Conservation (phyloP, 35 echinoderm and acorn worm species). For the Eucidaris tribuloides region DNA sequence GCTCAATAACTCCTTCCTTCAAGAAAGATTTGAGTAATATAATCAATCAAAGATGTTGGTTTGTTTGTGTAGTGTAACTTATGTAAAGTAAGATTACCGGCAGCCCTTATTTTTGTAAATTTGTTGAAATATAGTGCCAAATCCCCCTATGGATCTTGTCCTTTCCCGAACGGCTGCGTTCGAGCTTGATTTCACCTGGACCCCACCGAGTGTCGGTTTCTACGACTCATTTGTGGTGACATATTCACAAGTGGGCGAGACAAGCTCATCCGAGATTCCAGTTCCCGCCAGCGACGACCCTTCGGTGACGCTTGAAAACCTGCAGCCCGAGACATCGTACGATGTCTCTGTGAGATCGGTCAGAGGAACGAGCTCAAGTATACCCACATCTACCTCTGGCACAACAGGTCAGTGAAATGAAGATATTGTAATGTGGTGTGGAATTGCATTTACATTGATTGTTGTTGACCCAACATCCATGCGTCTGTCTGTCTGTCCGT, state of each 20-base stretch:
- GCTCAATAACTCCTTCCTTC: too few relatives aligned
- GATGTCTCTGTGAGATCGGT: constrained; percentile 9
- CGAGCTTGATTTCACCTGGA: constrained; percentile 23
- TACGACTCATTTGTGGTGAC: constrained; percentile 15
- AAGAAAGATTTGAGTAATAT: too few relatives aligned
- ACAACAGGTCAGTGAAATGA: constrained; percentile 31
- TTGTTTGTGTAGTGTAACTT: too few relatives aligned
- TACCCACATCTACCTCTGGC: neutral
- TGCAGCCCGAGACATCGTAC: constrained; percentile 21
- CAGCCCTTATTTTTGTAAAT: too few relatives aligned
- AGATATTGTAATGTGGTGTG: too few relatives aligned
- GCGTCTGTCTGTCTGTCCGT: too few relatives aligned
- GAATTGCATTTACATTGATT: too few relatives aligned
- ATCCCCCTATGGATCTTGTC: neutral
- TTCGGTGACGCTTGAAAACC: neutral
- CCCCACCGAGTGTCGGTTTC: neutral
- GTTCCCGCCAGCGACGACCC: neutral
- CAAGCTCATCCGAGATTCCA: neutral
- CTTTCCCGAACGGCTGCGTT: constrained; percentile 16
- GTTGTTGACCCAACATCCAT: too few relatives aligned
- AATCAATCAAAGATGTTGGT: too few relatives aligned
- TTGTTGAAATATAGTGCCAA: constrained; percentile 24
- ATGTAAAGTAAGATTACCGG: too few relatives aligned
- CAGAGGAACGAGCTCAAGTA: neutral
- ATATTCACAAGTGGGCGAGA: neutral